Evolutionary conservation across 2,888 invertebrate genomes (phyloP).

Genomic region (Alentia gelatinosa): DNA sequence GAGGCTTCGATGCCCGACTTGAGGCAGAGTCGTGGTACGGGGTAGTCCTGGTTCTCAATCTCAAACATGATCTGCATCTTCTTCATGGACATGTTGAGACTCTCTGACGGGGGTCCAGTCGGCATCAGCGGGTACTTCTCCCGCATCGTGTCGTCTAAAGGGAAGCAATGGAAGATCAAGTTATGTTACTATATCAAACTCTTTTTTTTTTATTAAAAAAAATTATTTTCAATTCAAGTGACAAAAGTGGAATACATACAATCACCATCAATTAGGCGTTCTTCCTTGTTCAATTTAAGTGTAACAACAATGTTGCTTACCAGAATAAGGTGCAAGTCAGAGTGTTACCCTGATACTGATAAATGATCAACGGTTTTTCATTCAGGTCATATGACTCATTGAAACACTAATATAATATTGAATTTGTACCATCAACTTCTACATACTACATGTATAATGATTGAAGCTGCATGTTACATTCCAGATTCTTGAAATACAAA

Average conservation of each 20-base stretch:
- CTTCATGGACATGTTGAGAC: slow-evolving; percentile 83
- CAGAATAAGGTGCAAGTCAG: no score
- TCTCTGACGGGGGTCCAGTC: slow-evolving; percentile 78
- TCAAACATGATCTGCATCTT: slow-evolving; percentile 86
- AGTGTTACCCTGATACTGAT: no score
- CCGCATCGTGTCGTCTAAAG: background rate
- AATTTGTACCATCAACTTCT: no score
- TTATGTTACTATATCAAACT: background rate
- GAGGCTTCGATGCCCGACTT: slow-evolving; percentile 84
- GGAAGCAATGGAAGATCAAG: background rate
- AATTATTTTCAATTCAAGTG: background rate
- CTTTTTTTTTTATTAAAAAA: background rate
- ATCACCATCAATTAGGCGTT: background rate
- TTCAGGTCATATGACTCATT: no score
- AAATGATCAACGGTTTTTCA: no score
- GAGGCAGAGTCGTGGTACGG: slow-evolving; percentile 83
- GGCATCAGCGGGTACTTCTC: slow-evolving; percentile 46
- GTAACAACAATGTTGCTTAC: no score
- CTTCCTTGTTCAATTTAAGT: no score
- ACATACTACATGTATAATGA: no score
- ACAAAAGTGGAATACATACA: background rate
- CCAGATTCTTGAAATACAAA: no score
- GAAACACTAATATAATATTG: no score
- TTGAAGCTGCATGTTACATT: no score
- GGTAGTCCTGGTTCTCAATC: slow-evolving; percentile 82